Base-by-base conservation (phyloP, 2,888 invertebrate genomes). In the Chrysolina oricalcia region DNA sequence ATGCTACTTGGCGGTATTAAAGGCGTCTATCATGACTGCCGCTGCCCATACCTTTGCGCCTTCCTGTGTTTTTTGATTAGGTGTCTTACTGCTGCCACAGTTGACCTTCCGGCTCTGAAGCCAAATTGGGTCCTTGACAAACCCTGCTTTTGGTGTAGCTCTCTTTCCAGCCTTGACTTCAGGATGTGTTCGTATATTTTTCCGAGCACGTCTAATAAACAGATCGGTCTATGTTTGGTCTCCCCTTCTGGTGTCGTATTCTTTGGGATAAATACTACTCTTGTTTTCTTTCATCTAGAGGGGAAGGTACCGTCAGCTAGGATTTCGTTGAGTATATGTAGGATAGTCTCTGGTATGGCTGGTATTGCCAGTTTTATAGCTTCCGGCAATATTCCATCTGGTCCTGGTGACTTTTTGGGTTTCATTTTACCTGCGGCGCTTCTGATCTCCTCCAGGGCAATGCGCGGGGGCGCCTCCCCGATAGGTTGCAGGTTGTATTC, bases 361-460 rank as follows among this genome's bases (percentile, higher is more conserved):
- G n/a, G 41, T 2, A 77, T 73, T 9, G 74, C 46, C 5, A 19
- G 9, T 59, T 77, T 81, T 1, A 83, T 15, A 1, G 71, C 79
- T 62, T 83, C 82, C 0, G 79, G 17, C 8, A 82, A 78, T 4
- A 84, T 78, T 13, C 78, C 78, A 50, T 82, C 83, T 0, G 79
- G 77, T 0, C 82, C 82, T 8, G 82, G 78, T 0, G 82, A 81
- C 56, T 81, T 83, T 10, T 59, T 59, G 23, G 63, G 76, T 15
- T 77, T 75, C 11, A 81, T 21, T 15, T 65, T 73, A 1, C 6
- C 21, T 2, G 69, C 72, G 0, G 80, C 82, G 10, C 43, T 53
- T 23, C 10, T 9, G 13, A 81, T 64, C 41, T 81, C 79, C 10
- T 72, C 75, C 53, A 62, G 2, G 15, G 43, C 11, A 10, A 65